A percentile compares a stretch with the other conserved stretches of the same genome.
Evolutionary conservation across 2,888 invertebrate species (phyloP).

Genomic region (Thymelicus sylvestris): DNA sequence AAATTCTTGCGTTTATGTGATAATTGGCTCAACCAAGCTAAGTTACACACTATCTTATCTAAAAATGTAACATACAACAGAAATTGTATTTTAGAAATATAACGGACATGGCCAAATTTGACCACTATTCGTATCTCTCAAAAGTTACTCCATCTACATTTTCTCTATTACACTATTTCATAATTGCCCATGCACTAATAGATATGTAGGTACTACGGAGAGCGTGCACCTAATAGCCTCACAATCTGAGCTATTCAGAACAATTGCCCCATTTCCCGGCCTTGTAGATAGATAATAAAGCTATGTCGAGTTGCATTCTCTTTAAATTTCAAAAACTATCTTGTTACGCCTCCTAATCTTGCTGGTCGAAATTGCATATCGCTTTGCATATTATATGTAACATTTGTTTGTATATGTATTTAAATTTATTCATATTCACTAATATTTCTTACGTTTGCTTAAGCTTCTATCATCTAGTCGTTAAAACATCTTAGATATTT

Average conservation of each 20-base stretch:
- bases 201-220: conserved; percentile 35
- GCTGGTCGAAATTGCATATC: not conserved
- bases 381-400: conserved; percentile 15
- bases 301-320: conserved; percentile 41
- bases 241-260: conserved; percentile 48
- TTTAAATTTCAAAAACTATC: conserved; percentile 40
- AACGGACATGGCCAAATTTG: not conserved
- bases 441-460: not conserved
- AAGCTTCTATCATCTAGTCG: no score
- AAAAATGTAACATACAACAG: no score
- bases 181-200: conserved; percentile 36
- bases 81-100: no score
- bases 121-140: not conserved
- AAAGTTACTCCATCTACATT: conserved; percentile 38
- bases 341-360: conserved; percentile 35
- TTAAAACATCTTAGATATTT: no score
- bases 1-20: no score
- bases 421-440: not conserved
- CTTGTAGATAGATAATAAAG: conserved; percentile 48
- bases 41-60: no score
- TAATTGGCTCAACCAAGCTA: no score
- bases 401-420: not conserved
- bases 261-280: conserved; percentile 49
- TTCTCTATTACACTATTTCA: conserved; percentile 39
- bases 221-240: conserved; percentile 43